Evolutionary conservation across 2,113 vertebrate genomes (phyloP).

Genomic region (Etia nguti): DNA sequence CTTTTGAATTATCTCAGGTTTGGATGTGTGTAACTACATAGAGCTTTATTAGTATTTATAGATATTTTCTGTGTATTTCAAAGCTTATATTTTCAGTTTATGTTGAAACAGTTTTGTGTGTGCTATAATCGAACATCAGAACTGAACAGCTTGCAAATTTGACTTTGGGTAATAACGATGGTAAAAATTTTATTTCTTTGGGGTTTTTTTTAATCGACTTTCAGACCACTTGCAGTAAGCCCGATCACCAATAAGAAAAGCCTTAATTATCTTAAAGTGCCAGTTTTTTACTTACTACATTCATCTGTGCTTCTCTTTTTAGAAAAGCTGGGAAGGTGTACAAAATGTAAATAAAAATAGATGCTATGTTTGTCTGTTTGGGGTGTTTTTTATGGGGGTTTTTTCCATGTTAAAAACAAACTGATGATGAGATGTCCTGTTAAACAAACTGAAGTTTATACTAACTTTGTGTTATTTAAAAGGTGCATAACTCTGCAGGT

Average conservation of each 20-base stretch:
- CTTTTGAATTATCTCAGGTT: background rate
- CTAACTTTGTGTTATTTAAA: background rate
- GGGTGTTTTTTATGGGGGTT: background rate
- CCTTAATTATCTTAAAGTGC: background rate
- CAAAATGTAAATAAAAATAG: background rate
- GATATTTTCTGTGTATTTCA: background rate
- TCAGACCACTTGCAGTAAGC: background rate
- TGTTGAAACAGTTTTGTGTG: background rate
- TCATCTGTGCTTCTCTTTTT: background rate
- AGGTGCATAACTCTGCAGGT: accelerated
- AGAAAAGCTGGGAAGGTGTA: background rate
- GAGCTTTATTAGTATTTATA: background rate
- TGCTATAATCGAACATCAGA: background rate
- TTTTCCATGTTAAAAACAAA: background rate
- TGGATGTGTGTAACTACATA: background rate
- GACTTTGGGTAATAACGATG: background rate
- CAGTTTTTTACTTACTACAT: background rate
- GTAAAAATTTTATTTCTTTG: background rate
- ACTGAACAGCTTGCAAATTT: background rate
- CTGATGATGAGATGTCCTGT: background rate
- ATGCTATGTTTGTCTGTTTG: background rate
- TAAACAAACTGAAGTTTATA: background rate
- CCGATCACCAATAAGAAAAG: background rate
- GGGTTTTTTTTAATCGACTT: background rate
- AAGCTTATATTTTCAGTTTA: background rate